Conservation (phyloP, 2,797 vertebrate genomes). For the Gymnoscopelus microlampas region DNA sequence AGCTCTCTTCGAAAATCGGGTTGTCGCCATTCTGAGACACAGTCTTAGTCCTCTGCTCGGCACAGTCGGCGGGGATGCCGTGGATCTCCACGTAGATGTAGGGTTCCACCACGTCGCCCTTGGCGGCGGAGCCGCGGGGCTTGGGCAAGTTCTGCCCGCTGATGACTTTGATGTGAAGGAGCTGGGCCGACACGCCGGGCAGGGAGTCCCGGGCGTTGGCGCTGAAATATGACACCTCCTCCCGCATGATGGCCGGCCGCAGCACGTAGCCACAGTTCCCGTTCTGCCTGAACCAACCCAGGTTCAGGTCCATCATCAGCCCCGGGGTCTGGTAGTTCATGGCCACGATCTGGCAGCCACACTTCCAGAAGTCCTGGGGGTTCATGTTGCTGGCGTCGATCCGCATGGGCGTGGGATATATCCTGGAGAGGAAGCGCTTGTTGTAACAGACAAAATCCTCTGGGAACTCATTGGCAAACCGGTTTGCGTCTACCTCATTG, state of each 20-base stretch:
- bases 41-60: constrained; percentile 92
- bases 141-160: constrained; percentile 95
- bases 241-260: constrained; percentile 92
- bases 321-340: constrained; percentile 95
- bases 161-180: constrained; percentile 92
- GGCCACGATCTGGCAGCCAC: constrained; percentile 93
- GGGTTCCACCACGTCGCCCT: constrained; percentile 93
- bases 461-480: constrained; percentile 90
- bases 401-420: constrained; percentile 93
- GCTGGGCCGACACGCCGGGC: constrained; percentile 90
- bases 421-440: constrained; percentile 89
- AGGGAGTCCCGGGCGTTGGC: constrained; percentile 91
- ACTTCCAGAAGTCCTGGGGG: constrained; percentile 96
- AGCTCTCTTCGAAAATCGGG: constrained; percentile 92
- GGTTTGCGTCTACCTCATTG: constrained; percentile 91
- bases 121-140: constrained; percentile 91
- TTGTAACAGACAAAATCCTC: constrained; percentile 94
- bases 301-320: constrained; percentile 94
- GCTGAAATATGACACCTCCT: constrained; percentile 96
- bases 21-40: constrained; percentile 91
- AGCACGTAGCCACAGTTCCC: constrained; percentile 93
- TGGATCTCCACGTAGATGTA: constrained; percentile 94
- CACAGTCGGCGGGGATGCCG: constrained; percentile 90
- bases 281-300: constrained; percentile 92
- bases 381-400: constrained; percentile 96